Evolutionary conservation across 2,888 invertebrate genomes (phyloP), one percentile per base, ranked within the genome.

Genomic region (Melanophora roralis): DNA sequence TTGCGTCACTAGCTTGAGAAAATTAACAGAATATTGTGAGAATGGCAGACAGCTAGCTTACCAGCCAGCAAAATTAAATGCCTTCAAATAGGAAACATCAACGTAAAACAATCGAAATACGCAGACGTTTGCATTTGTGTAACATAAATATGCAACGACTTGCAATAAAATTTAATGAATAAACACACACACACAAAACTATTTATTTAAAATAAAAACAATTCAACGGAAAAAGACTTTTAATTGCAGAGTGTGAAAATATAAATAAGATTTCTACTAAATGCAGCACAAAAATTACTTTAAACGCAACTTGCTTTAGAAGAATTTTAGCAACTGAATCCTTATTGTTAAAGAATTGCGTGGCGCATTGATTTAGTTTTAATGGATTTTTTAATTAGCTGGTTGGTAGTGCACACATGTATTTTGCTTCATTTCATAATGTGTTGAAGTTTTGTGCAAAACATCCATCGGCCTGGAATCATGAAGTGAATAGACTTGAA

Each of bases 341-440:
- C 36, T 8, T 16, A 11, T 38, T 59, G 40, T 43, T 43, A 21
- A n/a, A 23, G 19, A 14, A 32, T 57, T 60, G 32, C 55, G 75
- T 40, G 55, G 53, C 60, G 62, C 14, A 60, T 71, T 27, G 3
- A 11, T 19, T 38, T 55, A 11, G 68, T 62, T 62, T 76, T 64
- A 21, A 64, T 55, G 69, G 76, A 23, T 14, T 55, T 69, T 76
- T 76, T 69, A 76, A 76, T 76, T 60, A 76, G 69, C 62, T 49
- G 14, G 6, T 43, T n/a, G n/a, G n/a, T n/a, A n/a, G n/a, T n/a
- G n/a, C n/a, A n/a, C n/a, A 6, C 27, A 38, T 12, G 32, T 43
- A 43, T 16, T 23, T 67, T 38, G n/a, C 9, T 55, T 34, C 32
- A 11, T 16, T 2, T 8, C n/a, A n/a, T 19, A 8, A 1, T 43